Conservation (phyloP, 1,140 invertebrate species). For the Epicauta chinensis region DNA sequence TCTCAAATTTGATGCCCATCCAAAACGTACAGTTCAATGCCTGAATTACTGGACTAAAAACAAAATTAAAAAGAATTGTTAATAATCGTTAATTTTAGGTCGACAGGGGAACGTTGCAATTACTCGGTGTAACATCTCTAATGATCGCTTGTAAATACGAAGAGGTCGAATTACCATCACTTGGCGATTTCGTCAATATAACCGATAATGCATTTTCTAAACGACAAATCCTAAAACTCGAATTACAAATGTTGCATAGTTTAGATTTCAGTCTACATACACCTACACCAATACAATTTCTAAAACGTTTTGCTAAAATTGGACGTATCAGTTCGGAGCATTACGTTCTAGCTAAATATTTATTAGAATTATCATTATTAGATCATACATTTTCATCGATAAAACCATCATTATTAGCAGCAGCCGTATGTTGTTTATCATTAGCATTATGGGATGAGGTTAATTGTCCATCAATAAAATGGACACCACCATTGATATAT, state of each 20-base stretch:
- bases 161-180: conserved; percentile 85
- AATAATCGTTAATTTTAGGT: conserved; percentile 50
- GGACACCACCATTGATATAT: conserved; percentile 43
- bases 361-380: conserved; percentile 66
- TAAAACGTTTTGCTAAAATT: conserved; percentile 64
- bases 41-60: too few relatives aligned
- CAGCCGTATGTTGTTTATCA: conserved; percentile 66
- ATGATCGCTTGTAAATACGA: conserved; percentile 94
- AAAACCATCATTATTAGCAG: conserved; percentile 74
- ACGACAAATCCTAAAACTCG: conserved; percentile 58
- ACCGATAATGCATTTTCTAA: conserved; percentile 88
- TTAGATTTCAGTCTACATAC: conserved; percentile 77
- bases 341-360: conserved; percentile 80
- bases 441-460: conserved; percentile 41
- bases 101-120: conserved; percentile 65
- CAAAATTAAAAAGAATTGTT: too few relatives aligned
- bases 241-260: conserved; percentile 66
- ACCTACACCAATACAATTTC: conserved; percentile 82
- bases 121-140: conserved; percentile 87
- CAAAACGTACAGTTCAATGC: too few relatives aligned
- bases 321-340: conserved; percentile 75
- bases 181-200: conserved; percentile 69
- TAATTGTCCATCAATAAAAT: conserved; percentile 38
- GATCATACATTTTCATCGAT: conserved; percentile 78
- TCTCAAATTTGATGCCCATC: too few relatives aligned